Evolutionary conservation across 2,797 vertebrate genomes (phyloP).

Genomic region (Stomatorhinus walkeri): DNA sequence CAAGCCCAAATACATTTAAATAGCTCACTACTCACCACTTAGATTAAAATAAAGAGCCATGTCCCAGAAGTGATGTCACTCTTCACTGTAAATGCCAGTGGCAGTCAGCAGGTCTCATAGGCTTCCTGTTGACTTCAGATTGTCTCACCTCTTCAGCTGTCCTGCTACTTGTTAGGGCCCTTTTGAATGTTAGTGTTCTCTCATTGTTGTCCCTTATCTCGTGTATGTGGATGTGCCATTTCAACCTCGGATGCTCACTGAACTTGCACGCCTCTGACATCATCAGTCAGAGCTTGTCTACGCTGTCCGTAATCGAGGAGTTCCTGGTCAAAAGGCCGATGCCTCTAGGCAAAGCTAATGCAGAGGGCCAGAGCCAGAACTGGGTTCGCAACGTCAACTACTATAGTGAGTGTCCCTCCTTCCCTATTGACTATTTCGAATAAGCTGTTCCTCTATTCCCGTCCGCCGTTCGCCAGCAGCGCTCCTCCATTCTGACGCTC

Average conservation of each 20-base stretch:
- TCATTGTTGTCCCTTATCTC: not conserved
- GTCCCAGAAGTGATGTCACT: not conserved
- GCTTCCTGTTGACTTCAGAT: not conserved
- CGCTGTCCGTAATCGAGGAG: constrained; percentile 89
- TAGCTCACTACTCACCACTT: not conserved
- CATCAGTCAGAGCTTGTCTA: constrained; percentile 91
- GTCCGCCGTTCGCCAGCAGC: not conserved
- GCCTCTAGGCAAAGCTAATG: constrained; percentile 51
- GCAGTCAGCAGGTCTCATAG: not conserved
- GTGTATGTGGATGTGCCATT: not conserved
- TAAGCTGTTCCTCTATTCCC: not conserved
- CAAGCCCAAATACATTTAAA: not conserved
- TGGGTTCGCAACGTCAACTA: constrained; percentile 93
- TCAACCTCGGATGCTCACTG: not conserved
- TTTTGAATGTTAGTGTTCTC: not conserved
- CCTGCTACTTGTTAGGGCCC: not conserved
- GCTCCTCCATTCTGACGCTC: not conserved
- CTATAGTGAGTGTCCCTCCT: constrained; percentile 76
- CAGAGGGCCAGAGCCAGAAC: constrained; percentile 65
- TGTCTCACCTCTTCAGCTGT: not conserved
- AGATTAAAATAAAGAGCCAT: not conserved
- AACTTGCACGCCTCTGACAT: constrained; percentile 24
- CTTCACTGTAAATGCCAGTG: not conserved
- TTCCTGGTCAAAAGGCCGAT: constrained; percentile 82
- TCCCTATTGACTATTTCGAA: not conserved